phyloP scores from a whole-genome alignment of 2,113 vertebrate genomes.

The Hyaena hyaena region DNA sequence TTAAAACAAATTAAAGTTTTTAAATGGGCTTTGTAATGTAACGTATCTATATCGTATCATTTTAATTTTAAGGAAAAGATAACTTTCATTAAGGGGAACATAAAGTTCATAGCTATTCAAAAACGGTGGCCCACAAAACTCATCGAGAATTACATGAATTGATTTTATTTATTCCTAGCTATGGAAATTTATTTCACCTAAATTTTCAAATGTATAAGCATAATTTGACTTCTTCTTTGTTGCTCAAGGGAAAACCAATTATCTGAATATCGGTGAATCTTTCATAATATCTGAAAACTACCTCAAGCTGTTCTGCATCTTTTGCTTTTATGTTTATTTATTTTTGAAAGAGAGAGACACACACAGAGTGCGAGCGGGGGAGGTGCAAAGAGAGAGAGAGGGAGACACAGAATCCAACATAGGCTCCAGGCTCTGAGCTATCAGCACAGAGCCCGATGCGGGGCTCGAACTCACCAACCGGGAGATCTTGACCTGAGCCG shows the following conservation, averaged over 20 bases:
- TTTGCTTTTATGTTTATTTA: neutral
- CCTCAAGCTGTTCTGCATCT: conserved; percentile 17
- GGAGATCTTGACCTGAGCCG: too few relatives aligned
- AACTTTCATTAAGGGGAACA: neutral
- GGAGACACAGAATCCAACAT: too few relatives aligned
- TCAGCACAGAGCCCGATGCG: too few relatives aligned
- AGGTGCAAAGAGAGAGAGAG: too few relatives aligned
- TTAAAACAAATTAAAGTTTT: conserved; percentile 36
- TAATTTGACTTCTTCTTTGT: neutral
- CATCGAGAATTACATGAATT: neutral
- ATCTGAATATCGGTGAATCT: neutral
- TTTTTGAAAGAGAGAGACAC: too few relatives aligned
- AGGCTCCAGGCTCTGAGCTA: too few relatives aligned
- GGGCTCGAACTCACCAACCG: too few relatives aligned
- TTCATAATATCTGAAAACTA: conserved; percentile 45
- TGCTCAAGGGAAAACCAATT: neutral
- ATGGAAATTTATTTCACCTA: neutral
- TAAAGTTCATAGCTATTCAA: neutral
- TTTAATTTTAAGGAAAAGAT: neutral
- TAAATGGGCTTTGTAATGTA: neutral
- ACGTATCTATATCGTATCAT: neutral
- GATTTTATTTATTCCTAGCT: neutral
- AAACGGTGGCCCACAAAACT: neutral
- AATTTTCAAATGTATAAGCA: conserved; percentile 3
- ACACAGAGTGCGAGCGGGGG: too few relatives aligned